Evolutionary conservation across 2,113 vertebrate genomes (phyloP), one percentile per base, ranked within the genome.

Genomic region (Accipiter cooperii): DNA sequence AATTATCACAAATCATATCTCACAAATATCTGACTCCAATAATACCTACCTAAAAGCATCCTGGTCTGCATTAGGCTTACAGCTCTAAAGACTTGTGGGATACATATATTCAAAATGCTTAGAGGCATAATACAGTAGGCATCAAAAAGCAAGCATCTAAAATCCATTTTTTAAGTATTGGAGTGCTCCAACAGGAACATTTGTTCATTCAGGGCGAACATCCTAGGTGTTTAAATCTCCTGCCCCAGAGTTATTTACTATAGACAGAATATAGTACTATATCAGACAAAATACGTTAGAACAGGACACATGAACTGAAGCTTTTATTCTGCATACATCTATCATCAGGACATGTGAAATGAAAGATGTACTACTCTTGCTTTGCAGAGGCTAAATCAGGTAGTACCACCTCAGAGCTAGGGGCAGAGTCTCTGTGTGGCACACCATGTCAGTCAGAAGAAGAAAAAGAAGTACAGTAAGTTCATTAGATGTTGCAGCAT

Each of bases 311-410:
- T 5, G 6, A 86, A 49, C 17, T 9, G 6, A 65, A 40, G 14
- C 2, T 78, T 46, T 52, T 74, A 9, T 46, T 63, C 38, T 58
- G 46, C 24, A 49, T 17, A 14, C 13, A 17, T 26, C 57, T 75
- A 26, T 31, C 63, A 49, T 10, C 0, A 1, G 13, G 17, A n/a
- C 29, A n/a, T 2, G 9, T 34, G 25, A 88, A 58, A 64, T 0
- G 2, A 38, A 73, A 91, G 42, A 21, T 3, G 1, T 2, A 9
- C 36, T 77, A 42, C 28, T 51, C 15, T 25, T 60, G 21, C n/a
- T 88, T 40, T 38, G 61, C 18, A n/a, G 42, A 68, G 8, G 6
- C 25, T 88, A 42, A 40, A 68, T 58, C 42, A 49, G 9, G 24
- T 26, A 86, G 34, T 20, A 29, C 16, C 8, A 44, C 21, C 17